Percentiles rank a stretch among this genome's conserved stretches.
These are phyloP conservation scores for Macroramphosus scolopax DNA, from an alignment of 2,797 vertebrate genomes.

Conservation along the genomic window DNA sequence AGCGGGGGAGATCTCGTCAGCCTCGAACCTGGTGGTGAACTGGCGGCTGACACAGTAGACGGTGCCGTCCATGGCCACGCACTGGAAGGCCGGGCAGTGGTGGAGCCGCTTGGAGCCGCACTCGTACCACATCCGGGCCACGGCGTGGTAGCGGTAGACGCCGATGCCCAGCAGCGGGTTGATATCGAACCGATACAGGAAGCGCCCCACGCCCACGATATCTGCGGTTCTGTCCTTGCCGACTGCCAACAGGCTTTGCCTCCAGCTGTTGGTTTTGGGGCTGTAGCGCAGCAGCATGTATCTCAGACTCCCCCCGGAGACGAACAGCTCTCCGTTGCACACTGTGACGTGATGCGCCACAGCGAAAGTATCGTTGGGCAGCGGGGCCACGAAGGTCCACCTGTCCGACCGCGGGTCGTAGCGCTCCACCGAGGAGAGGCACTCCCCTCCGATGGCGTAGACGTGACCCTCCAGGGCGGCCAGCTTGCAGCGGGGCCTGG, in stretches of 20 bases:
- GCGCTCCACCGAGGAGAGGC: slow-evolving; percentile 87
- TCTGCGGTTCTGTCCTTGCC: slow-evolving; percentile 80
- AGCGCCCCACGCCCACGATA: slow-evolving; percentile 81
- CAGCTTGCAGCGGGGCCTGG: slow-evolving; percentile 89
- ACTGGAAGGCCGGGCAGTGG: slow-evolving; percentile 80
- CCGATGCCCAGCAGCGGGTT: slow-evolving; percentile 77
- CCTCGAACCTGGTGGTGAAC: slow-evolving; percentile 82
- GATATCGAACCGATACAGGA: slow-evolving; percentile 90
- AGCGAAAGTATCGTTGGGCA: slow-evolving; percentile 90
- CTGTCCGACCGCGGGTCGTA: slow-evolving; percentile 87
- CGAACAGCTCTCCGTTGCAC: slow-evolving; percentile 84
- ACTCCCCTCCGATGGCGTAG: slow-evolving; percentile 94
- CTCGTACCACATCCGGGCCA: slow-evolving; percentile 87
- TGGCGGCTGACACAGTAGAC: slow-evolving; percentile 85
- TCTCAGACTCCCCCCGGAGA: slow-evolving; percentile 87
- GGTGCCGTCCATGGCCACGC: slow-evolving; percentile 69
- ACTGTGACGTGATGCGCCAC: slow-evolving; percentile 87
- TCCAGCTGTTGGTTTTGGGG: slow-evolving; percentile 79
- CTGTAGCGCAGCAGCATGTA: slow-evolving; percentile 85
- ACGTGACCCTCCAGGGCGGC: slow-evolving; percentile 87
- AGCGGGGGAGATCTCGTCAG: slow-evolving; percentile 84
- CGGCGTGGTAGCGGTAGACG: slow-evolving; percentile 85
- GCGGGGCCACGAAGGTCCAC: slow-evolving; percentile 85
- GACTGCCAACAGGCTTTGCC: slow-evolving; percentile 63
- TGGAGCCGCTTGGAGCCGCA: slow-evolving; percentile 73